Evolutionary conservation across 2,113 vertebrate genomes (phyloP).

Genomic region (Picathartes gymnocephalus): DNA sequence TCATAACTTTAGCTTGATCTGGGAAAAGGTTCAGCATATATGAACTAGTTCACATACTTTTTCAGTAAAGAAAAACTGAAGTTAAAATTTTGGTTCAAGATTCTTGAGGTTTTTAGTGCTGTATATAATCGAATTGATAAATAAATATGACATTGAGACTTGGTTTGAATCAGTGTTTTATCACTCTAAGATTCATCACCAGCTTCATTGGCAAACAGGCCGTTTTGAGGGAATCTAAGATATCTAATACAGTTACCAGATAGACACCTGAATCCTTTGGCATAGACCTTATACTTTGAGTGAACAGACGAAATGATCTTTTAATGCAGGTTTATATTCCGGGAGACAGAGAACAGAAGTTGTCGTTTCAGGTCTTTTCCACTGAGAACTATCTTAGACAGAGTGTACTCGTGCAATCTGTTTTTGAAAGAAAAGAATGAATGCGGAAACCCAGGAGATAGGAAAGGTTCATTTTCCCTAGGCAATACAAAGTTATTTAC

Average conservation of each 20-base stretch:
- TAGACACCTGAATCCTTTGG: background rate
- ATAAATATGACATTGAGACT: background rate
- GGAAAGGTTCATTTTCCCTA: background rate
- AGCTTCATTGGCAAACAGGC: background rate
- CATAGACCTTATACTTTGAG: background rate
- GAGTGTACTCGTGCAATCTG: background rate
- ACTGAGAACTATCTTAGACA: background rate
- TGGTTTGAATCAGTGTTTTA: background rate
- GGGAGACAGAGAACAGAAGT: background rate
- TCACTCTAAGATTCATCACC: background rate
- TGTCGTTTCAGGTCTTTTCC: background rate
- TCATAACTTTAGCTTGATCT: background rate
- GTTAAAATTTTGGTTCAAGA: background rate
- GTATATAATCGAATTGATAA: background rate
- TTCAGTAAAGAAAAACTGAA: background rate
- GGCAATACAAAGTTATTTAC: background rate
- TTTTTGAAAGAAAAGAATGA: background rate
- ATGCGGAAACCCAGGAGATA: background rate
- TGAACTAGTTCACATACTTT: background rate
- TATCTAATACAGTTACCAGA: background rate
- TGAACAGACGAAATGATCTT: background rate
- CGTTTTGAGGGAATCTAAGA: background rate
- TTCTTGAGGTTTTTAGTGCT: background rate
- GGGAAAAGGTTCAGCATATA: background rate
- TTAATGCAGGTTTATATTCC: background rate